These are phyloP conservation scores for Python bivittatus DNA, from an alignment of 2,113 vertebrate species.

Conservation along the genomic window DNA sequence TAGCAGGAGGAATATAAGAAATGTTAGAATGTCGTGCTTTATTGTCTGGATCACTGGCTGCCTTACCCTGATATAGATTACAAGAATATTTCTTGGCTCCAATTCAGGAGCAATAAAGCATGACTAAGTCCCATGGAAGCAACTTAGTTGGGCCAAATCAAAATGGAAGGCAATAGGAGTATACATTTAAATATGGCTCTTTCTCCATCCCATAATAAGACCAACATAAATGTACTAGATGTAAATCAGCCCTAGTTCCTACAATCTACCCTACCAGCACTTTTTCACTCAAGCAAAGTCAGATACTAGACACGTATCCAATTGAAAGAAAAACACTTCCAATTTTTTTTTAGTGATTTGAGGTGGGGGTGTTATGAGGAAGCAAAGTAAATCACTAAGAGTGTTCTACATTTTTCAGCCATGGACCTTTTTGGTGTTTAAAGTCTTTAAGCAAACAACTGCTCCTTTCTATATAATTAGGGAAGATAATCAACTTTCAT, in stretches of 20 bases:
- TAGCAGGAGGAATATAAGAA: background rate
- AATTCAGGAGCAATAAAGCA: background rate
- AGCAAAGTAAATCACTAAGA: background rate
- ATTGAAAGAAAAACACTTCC: background rate
- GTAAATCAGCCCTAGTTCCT: background rate
- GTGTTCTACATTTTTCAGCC: no score
- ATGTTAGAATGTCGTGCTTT: background rate
- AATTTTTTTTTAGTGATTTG: no score
- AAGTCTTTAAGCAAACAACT: no score
- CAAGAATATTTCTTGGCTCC: slow-evolving; percentile 31
- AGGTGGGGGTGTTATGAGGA: background rate
- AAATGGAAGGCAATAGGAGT: background rate
- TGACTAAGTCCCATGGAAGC: background rate
- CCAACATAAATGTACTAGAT: background rate
- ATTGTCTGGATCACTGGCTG: slow-evolving; percentile 53
- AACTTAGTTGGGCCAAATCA: background rate
- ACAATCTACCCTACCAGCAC: background rate
- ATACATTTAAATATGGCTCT: background rate
- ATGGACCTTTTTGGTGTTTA: no score
- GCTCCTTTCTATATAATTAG: no score
- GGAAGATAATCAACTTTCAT: no score
- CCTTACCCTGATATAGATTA: slow-evolving; percentile 45
- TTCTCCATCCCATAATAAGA: background rate
- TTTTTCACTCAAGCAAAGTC: background rate
- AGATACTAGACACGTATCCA: background rate